These are phyloP conservation scores for Eudemis profundana DNA, from an alignment of 2,888 invertebrate species.

Conservation along the genomic window DNA sequence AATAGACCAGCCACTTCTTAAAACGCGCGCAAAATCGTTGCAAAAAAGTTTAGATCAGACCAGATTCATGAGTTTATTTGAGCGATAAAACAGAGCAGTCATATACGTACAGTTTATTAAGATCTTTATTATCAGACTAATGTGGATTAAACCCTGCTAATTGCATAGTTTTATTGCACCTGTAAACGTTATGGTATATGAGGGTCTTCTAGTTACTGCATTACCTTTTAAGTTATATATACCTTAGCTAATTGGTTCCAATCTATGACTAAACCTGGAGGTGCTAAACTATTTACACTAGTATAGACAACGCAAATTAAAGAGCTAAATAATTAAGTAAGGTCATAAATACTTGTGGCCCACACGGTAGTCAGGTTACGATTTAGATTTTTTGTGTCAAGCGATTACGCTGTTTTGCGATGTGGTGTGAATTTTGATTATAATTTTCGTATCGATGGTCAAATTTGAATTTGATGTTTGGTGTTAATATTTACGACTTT, in stretches of 20 bases:
- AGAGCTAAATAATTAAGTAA: too few relatives aligned
- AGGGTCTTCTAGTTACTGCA: too few relatives aligned
- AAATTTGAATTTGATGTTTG: slow-evolving; percentile 15
- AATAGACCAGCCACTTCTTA: slow-evolving; percentile 2
- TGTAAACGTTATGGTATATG: not conserved
- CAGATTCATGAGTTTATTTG: too few relatives aligned
- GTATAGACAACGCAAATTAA: too few relatives aligned
- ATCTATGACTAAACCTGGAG: too few relatives aligned
- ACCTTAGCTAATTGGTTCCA: too few relatives aligned
- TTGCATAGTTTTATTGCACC: not conserved
- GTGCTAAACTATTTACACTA: too few relatives aligned
- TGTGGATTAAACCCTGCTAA: not conserved
- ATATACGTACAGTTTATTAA: not conserved
- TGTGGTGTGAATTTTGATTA: not conserved
- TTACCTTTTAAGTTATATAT: too few relatives aligned
- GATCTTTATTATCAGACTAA: not conserved
- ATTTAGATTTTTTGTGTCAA: not conserved
- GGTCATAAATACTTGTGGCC: too few relatives aligned
- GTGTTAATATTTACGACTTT: slow-evolving; percentile 26
- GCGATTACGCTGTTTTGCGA: not conserved
- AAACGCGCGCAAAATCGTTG: not conserved
- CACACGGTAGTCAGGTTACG: too few relatives aligned
- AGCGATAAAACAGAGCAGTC: not conserved
- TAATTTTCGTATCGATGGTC: slow-evolving; percentile 19
- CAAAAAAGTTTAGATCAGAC: too few relatives aligned